Percentiles rank a stretch among this genome's conserved stretches.
Conservation (phyloP, 92 coral and sea anemone genomes). For the Actinostola sp. region DNA sequence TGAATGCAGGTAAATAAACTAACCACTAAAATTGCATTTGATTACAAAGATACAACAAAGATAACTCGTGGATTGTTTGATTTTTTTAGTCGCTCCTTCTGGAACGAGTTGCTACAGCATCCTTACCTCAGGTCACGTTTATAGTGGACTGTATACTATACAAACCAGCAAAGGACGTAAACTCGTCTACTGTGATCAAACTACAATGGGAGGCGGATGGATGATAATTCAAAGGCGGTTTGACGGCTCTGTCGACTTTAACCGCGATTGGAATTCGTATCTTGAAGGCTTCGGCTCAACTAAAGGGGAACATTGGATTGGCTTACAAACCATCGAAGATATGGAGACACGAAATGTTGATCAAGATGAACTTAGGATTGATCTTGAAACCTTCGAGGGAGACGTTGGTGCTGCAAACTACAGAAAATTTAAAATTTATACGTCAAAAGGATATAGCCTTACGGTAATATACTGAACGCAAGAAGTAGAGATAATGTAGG, state of each 20-base stretch:
- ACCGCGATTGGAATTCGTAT: constrained; percentile 39
- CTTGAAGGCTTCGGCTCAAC: constrained; percentile 33
- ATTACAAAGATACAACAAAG: no score
- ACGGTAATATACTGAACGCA: not conserved
- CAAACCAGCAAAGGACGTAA: not conserved
- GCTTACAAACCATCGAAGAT: not conserved
- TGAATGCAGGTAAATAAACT: not conserved
- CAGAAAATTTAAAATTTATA: not conserved
- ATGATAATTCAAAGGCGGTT: constrained; percentile 42
- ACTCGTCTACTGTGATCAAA: constrained; percentile 44
- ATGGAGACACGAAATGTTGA: not conserved
- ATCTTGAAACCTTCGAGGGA: constrained; percentile 20
- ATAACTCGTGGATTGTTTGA: no score
- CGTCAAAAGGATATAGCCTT: not conserved
- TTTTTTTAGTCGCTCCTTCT: not conserved
- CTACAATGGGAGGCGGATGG: constrained; percentile 55
- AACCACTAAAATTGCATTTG: not conserved
- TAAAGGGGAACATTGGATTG: constrained; percentile 52
- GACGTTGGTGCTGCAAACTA: constrained; percentile 18
- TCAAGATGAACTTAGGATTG: constrained; percentile 14
- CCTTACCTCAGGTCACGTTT: constrained; percentile 8
- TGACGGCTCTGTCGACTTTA: constrained; percentile 29
- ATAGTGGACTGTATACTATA: constrained; percentile 17
- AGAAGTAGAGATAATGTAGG: no score
- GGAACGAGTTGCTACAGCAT: no score